Conservation (phyloP, 2,888 invertebrate species). For the Eupithecia centaureata region DNA sequence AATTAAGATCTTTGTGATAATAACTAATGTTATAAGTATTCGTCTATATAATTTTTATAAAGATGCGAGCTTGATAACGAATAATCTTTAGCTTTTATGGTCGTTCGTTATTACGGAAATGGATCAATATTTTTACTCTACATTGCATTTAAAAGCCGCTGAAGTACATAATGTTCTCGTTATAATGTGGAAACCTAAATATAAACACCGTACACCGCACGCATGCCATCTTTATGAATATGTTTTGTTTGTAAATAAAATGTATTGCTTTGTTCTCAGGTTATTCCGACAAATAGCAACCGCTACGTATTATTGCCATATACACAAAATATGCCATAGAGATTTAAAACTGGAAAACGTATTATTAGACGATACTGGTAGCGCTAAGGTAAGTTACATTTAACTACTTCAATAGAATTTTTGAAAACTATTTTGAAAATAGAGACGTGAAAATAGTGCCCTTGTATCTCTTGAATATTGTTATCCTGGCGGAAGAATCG, state of each 20-base stretch:
- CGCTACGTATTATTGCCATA: conserved; percentile 98
- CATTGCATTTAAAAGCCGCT: neutral
- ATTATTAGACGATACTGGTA: conserved; percentile 94
- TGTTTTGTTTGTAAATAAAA: conserved; percentile 1
- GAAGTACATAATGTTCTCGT: neutral
- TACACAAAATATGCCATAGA: conserved; percentile 98
- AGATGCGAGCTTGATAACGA: too few species aligned
- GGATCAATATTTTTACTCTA: too few species aligned
- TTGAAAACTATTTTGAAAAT: neutral
- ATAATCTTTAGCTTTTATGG: too few species aligned
- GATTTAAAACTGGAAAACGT: conserved; percentile 98
- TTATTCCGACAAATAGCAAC: conserved; percentile 98
- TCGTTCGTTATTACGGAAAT: too few species aligned
- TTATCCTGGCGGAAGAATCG: neutral
- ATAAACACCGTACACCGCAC: neutral
- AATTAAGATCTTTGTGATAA: too few species aligned
- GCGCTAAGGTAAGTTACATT: conserved; percentile 90
- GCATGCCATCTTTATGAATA: neutral
- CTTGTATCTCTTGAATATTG: neutral
- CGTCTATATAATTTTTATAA: too few species aligned
- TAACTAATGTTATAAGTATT: too few species aligned
- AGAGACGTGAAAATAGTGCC: neutral
- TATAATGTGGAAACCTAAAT: neutral
- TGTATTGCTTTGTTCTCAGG: conserved; percentile 70
- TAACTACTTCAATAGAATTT: neutral